Percentiles rank a stretch among this genome's conserved stretches.
Evolutionary conservation across 2,888 invertebrate genomes (phyloP).

Genomic region (Linnaemya tessellans): DNA sequence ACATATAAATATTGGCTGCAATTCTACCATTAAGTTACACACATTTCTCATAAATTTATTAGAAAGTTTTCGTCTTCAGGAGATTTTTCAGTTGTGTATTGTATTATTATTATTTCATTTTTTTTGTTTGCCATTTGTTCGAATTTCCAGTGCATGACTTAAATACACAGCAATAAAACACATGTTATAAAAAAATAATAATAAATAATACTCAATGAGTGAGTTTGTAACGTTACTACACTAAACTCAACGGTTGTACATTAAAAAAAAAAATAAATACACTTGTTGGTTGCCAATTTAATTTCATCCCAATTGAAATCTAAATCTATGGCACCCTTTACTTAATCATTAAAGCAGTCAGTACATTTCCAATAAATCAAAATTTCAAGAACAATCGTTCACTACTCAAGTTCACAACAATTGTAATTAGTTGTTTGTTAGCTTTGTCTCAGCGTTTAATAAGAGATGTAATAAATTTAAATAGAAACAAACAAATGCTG

Average conservation of each 20-base stretch:
- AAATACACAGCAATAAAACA: conserved; percentile 46
- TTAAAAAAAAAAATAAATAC: neutral
- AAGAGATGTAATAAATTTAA: conserved; percentile 18
- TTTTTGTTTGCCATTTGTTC: conserved; percentile 77
- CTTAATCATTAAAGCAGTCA: neutral
- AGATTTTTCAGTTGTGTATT: conserved; percentile 71
- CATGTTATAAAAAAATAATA: conserved; percentile 38
- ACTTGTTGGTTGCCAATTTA: conserved; percentile 32
- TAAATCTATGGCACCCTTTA: conserved; percentile 14
- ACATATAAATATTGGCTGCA: conserved; percentile 34
- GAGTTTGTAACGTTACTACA: conserved; percentile 54
- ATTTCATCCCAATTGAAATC: conserved; percentile 10
- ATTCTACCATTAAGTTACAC: conserved; percentile 48
- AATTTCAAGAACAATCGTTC: conserved; percentile 6
- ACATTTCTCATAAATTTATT: conserved; percentile 51
- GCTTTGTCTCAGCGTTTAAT: neutral
- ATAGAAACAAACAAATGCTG: neutral
- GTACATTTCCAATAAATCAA: conserved; percentile 19
- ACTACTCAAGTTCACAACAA: conserved; percentile 55
- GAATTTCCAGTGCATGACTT: conserved; percentile 81
- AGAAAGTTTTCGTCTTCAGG: conserved; percentile 64
- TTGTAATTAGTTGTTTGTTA: conserved; percentile 1
- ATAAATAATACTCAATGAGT: conserved; percentile 42
- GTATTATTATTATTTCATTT: conserved; percentile 42
- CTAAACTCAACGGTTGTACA: conserved; percentile 9